Evolutionary conservation across 2,797 vertebrate genomes (phyloP).

Genomic region (Tolypeutes matacus): DNA sequence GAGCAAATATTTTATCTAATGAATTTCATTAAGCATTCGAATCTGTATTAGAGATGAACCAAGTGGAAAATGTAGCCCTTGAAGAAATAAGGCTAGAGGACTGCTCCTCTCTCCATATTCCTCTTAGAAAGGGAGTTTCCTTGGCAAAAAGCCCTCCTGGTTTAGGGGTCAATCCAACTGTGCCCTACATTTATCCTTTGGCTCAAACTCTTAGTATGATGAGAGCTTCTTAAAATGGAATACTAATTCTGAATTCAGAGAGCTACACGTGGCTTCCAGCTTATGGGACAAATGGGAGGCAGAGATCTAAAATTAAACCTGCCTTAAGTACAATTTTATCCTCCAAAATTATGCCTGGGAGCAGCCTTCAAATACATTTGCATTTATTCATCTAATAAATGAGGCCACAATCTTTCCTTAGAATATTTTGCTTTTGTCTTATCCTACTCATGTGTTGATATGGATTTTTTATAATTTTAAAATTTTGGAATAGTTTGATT

Average conservation of each 20-base stretch:
- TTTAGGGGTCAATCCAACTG: background rate
- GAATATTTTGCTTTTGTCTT: background rate
- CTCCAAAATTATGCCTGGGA: background rate
- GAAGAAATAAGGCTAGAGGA: slow-evolving; percentile 37
- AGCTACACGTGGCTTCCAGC: background rate
- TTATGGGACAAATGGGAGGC: background rate
- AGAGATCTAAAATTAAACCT: background rate
- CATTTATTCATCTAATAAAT: background rate
- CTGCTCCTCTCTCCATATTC: background rate
- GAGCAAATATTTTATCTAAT: slow-evolving; percentile 66
- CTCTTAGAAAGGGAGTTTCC: background rate
- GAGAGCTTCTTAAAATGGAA: slow-evolving; percentile 7
- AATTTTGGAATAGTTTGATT: too few relatives aligned
- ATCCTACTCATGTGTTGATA: background rate
- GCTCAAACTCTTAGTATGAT: slow-evolving; percentile 2
- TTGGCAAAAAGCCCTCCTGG: slow-evolving; percentile 17
- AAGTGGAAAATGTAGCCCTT: slow-evolving; percentile 43
- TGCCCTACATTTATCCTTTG: background rate
- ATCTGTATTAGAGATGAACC: slow-evolving; percentile 49
- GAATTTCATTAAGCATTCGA: slow-evolving; percentile 61
- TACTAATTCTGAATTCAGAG: slow-evolving; percentile 46
- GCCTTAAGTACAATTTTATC: background rate
- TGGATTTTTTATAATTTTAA: too few relatives aligned
- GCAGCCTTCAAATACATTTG: background rate
- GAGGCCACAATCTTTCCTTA: background rate